phyloP scores from a whole-genome alignment of 2,888 invertebrate species.

The Rhagophthalmus giganteus region DNA sequence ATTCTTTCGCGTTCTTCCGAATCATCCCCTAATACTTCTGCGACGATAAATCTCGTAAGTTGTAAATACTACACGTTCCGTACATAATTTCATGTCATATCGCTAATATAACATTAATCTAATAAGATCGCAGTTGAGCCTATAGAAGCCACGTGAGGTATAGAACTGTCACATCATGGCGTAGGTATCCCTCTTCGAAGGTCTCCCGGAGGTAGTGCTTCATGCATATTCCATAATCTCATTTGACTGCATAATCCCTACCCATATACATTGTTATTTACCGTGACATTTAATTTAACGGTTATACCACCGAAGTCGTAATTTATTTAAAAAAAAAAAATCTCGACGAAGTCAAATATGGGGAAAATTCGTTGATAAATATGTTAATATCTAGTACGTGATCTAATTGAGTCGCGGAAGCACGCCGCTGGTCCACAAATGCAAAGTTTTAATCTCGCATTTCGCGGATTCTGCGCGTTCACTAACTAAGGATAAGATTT shows the following conservation, averaged over 20 bases:
- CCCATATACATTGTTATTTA: conserved; percentile 49
- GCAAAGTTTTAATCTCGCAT: conserved; percentile 40
- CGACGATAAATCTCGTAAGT: conserved; percentile 13
- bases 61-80: conserved; percentile 11
- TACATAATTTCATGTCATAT: conserved; percentile 33
- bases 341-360: conserved; percentile 3
- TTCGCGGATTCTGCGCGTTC: conserved; percentile 29
- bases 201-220: conserved; percentile 46
- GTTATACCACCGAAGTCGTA: conserved; percentile 23
- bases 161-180: conserved; percentile 33
- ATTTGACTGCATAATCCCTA: conserved; percentile 55
- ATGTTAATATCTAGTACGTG: conserved; percentile 42
- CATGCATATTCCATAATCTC: conserved; percentile 56
- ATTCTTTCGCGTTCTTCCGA: conserved; percentile 15
- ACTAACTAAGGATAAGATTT: conserved; percentile 32
- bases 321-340: conserved; percentile 3
- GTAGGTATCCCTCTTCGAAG: conserved; percentile 25
- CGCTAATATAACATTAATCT: conserved; percentile 48
- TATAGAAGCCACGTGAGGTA: conserved; percentile 37
- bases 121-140: conserved; percentile 45
- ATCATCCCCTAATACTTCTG: conserved; percentile 18
- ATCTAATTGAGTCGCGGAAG: conserved; percentile 37
- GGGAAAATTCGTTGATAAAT: conserved; percentile 29
- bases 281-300: conserved; percentile 49
- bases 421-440: conserved; percentile 30